A percentile compares a stretch with the other conserved stretches of the same genome.
Evolutionary conservation across 2,888 invertebrate genomes (phyloP).

Genomic region (Andrena haemorrhoa): DNA sequence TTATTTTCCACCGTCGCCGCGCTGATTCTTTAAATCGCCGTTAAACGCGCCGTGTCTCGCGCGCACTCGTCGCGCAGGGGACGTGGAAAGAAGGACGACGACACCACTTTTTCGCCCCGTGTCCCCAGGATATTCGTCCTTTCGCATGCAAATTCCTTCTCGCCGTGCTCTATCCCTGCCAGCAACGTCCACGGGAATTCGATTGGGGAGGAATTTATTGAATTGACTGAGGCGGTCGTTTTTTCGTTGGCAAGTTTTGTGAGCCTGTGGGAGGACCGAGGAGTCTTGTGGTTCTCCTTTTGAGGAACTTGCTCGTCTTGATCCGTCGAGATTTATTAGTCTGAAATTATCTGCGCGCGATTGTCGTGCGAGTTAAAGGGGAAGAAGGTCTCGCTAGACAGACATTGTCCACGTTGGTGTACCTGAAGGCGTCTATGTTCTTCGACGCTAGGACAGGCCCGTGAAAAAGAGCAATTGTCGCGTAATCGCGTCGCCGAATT

Average conservation of each 20-base stretch:
- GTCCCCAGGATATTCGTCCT: conserved; percentile 16
- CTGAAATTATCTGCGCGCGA: too few relatives aligned
- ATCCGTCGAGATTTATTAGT: too few relatives aligned
- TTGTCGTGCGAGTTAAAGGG: too few relatives aligned
- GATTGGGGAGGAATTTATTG: conserved; percentile 40
- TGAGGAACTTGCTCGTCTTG: too few relatives aligned
- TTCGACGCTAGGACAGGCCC: background rate
- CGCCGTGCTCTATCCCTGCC: background rate
- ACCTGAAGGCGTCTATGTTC: background rate
- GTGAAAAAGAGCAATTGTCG: conserved; percentile 31
- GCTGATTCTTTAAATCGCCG: conserved; percentile 23
- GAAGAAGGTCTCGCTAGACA: too few relatives aligned
- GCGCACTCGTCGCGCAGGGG: background rate
- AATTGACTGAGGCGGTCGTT: background rate
- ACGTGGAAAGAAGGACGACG: background rate
- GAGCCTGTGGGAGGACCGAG: background rate
- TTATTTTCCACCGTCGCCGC: background rate
- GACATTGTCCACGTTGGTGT: background rate
- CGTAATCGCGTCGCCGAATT: conserved; percentile 54
- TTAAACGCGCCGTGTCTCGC: conserved; percentile 11
- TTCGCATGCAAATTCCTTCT: conserved; percentile 54
- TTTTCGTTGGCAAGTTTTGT: background rate
- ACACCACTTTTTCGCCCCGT: background rate
- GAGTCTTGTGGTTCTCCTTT: background rate
- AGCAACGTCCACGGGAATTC: conserved; percentile 40